phyloP scores from a whole-genome alignment of 2,113 vertebrate genomes.

The Pedetes capensis region DNA sequence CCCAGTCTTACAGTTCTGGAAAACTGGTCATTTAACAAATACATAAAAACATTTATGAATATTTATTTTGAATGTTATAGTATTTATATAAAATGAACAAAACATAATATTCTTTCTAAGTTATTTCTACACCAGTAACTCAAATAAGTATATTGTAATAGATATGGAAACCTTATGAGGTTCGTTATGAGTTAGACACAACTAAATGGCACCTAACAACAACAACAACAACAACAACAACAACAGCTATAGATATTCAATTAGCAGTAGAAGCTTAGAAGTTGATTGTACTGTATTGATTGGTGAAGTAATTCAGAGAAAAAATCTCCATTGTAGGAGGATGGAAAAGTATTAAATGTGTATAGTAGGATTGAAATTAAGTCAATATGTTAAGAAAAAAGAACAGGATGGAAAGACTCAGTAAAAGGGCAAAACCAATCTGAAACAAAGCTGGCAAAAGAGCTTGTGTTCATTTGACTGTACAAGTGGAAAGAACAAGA shows the following conservation, averaged over 20 bases:
- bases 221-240: no score
- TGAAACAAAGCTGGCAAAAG: not conserved
- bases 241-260: no score
- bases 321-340: not conserved
- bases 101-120: not conserved
- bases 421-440: not conserved
- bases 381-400: not conserved
- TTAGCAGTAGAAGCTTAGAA: not conserved
- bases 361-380: not conserved
- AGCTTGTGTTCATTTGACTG: not conserved
- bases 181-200: no score
- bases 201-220: no score
- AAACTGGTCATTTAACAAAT: not conserved
- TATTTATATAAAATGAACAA: conserved; percentile 10
- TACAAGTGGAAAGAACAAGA: not conserved
- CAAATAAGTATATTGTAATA: not conserved
- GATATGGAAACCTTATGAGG: no score
- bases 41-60: not conserved
- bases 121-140: not conserved
- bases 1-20: not conserved
- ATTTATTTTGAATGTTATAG: not conserved
- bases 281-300: not conserved
- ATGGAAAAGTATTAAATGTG: not conserved
- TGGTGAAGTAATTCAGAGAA: not conserved
- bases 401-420: not conserved